Percentiles rank a stretch among this genome's conserved stretches.
phyloP scores from a whole-genome alignment of 2,888 invertebrate species.

The Tridacna crocea region DNA sequence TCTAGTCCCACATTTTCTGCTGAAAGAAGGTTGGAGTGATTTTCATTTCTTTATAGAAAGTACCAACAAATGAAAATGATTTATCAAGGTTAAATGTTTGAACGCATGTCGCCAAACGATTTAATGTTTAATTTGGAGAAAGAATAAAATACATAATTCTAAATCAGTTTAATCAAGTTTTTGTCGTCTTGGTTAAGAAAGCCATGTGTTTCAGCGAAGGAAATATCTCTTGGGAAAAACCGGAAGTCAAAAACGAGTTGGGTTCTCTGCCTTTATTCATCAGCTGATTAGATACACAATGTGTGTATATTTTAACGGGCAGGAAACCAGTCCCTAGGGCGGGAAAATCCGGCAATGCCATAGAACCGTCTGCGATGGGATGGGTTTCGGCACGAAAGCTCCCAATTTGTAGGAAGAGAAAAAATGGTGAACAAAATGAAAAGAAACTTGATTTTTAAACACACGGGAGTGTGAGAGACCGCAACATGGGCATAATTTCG shows the following conservation, averaged over 20 bases:
- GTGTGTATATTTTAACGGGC: constrained; percentile 62
- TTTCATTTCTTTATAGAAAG: too few relatives aligned
- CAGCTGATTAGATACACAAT: constrained; percentile 49
- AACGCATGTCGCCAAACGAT: not conserved
- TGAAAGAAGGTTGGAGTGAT: too few relatives aligned
- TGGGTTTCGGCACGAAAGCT: constrained; percentile 60
- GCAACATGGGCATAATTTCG: constrained; percentile 51
- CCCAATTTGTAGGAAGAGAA: constrained; percentile 57
- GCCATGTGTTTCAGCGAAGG: constrained; percentile 40
- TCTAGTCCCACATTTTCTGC: too few relatives aligned
- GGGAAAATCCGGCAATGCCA: constrained; percentile 44
- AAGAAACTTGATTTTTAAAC: constrained; percentile 70
- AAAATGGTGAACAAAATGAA: constrained; percentile 65
- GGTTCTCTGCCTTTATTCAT: constrained; percentile 57
- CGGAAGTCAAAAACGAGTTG: constrained; percentile 49
- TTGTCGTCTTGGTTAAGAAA: constrained; percentile 52
- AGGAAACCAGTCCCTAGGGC: constrained; percentile 55
- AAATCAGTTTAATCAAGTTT: constrained; percentile 42
- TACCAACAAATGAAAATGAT: not conserved
- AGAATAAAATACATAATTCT: constrained; percentile 40
- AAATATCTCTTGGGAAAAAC: constrained; percentile 27
- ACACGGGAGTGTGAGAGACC: constrained; percentile 60
- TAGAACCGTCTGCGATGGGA: constrained; percentile 49
- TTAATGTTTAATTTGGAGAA: not conserved
- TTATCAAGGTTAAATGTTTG: not conserved